Base-by-base conservation (phyloP, 2,113 vertebrate species). In the Beaufortia kweichowensis region DNA sequence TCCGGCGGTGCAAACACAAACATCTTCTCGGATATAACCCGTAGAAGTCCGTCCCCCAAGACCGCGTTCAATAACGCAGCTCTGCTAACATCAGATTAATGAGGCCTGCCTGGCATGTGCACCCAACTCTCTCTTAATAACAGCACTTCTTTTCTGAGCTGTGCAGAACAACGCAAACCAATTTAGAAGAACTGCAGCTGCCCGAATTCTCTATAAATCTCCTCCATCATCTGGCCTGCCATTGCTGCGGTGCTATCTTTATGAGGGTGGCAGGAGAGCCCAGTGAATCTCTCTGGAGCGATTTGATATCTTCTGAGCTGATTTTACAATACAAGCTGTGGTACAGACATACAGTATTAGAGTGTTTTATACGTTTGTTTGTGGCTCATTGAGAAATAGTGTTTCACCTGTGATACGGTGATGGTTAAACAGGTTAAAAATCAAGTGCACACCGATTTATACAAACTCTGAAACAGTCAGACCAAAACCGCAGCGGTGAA, bases 1-100 rank as follows among this genome's bases (percentile, higher is more conserved):
- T 90, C 89, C 85, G 81, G 90, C 87, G 87, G 83, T 70, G 70
- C 84, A 74, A 67, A 77, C 81, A 63, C 85, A 86, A 46, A 69
- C 79, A 26, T 82, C 65, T 78, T 83, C 15, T 48, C 77, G 69
- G 77, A 74, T 56, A 60, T 67, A 85, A 73, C 65, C 39, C 75
- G 61, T 56, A 39, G 56, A 82, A 64, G 70, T 76, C 55, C 71
- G 66, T 50, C 46, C 82, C 56, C 75, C 48, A 76, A 74, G 75
- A 79, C 74, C 3, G 75, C 81, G 67, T 83, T 83, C 80, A 75
- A 83, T 81, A 78, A 80, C 84, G 57, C 75, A 29, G 71, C 85
- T 81, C 84, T 21, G n/a, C 81, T 83, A 82, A 71, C 75, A 76
- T 81, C 68, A 78, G 78, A 82, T 82, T 60, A 84, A 85, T 82